Evolutionary conservation across 1,140 invertebrate species (phyloP), one percentile per base, ranked within the genome.

Genomic region (Atta texana): DNA sequence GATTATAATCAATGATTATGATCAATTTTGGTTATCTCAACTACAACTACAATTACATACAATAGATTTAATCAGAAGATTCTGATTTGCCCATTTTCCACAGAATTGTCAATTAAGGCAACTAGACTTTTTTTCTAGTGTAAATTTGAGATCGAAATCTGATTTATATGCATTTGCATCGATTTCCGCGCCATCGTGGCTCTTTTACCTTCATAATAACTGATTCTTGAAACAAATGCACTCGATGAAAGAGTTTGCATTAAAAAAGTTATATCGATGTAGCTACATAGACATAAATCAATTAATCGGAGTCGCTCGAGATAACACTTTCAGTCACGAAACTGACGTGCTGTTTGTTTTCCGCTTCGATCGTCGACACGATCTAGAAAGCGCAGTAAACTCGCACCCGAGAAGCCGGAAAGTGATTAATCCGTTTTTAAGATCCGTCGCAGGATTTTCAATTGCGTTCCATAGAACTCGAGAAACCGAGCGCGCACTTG

Each of bases 371-470:
- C 51, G 76, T 80, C n/a, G 61, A 31, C 64, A 69, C 64, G 78
- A 72, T 72, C 78, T 82, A 82, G 78, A 82, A 82, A 82, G 34
- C 66, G 78, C 78, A 39, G 61, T 57, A 69, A 81, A 81, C n/a
- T 64, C 16, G 44, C 61, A 28, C 44, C 51, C 31, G 66, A 24
- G 24, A n/a, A 53, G 61, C 8, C 68, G 53, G 34, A 16, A 81
- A 81, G 57, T 72, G 57, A 63, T 85, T 64, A 78, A 24, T 59
- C 16, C 24, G 21, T 72, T 82, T 82, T 82, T 72, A 49, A 72
- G 31, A 16, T 34, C n/a, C 7, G 28, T 34, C 78, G 16, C 5
- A 6, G 18, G 53, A 82, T 82, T 82, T 82, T 82, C 34, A 72
- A 59, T 10, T 14, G 61, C 61, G 76, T 66, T 44, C 16, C 64